Evolutionary conservation across 1,140 invertebrate genomes (phyloP).

Genomic region (Brachionus paranguensis): DNA sequence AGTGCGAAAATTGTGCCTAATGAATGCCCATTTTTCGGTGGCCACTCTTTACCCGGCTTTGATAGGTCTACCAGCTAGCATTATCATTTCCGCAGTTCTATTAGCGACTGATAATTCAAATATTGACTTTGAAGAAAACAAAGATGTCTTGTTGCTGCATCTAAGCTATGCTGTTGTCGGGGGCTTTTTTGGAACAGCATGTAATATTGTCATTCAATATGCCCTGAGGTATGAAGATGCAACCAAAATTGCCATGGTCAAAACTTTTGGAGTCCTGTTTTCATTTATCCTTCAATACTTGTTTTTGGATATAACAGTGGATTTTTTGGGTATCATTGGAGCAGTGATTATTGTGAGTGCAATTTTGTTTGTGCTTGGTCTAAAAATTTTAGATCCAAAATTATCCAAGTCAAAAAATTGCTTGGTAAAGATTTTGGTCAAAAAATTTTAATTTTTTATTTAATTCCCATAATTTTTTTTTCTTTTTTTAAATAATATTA

Average conservation of each 20-base stretch:
- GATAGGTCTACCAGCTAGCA: slow-evolving; percentile 11
- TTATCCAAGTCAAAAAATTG: neutral
- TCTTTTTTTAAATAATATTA: too few relatives aligned
- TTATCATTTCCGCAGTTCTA: neutral
- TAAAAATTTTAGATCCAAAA: slow-evolving; percentile 7
- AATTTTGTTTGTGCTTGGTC: neutral
- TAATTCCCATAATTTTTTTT: too few relatives aligned
- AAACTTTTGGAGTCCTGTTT: neutral
- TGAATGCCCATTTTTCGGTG: slow-evolving; percentile 26
- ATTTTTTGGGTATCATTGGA: neutral
- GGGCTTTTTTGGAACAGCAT: neutral
- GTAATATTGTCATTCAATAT: neutral
- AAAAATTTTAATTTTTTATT: neutral
- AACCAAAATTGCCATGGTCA: neutral
- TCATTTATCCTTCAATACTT: slow-evolving; percentile 13
- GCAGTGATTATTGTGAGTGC: neutral
- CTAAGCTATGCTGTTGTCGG: neutral
- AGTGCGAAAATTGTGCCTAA: neutral
- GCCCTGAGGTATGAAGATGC: slow-evolving; percentile 20
- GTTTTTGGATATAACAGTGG: neutral
- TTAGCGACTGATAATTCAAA: neutral
- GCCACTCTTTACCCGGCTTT: slow-evolving; percentile 16
- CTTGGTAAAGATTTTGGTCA: neutral
- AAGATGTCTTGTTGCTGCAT: neutral
- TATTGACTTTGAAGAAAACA: neutral